phyloP scores from a whole-genome alignment of 2,888 invertebrate species.

The Chymomyza caudatula region DNA sequence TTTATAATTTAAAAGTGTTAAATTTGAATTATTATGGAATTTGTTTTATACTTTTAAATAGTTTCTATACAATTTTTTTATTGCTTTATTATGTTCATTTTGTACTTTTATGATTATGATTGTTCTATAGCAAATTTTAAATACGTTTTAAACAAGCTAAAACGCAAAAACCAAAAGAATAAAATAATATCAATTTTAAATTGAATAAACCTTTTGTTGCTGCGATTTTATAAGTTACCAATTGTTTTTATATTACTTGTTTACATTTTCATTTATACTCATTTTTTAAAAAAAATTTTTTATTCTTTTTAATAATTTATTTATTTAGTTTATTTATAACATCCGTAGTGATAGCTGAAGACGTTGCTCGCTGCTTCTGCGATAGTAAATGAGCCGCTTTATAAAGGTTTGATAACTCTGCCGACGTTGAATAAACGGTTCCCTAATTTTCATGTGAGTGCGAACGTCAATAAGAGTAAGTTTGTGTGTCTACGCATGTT shows the following conservation, averaged over 20 bases:
- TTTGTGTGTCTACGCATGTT: too few relatives aligned
- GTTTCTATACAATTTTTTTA: constrained; percentile 22
- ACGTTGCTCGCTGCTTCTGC: too few relatives aligned
- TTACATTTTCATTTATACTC: background rate
- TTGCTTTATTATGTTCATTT: constrained; percentile 25
- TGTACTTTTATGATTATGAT: constrained; percentile 21
- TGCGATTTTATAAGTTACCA: background rate
- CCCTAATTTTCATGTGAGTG: too few relatives aligned
- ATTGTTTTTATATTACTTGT: constrained; percentile 17
- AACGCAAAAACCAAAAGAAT: constrained; percentile 10
- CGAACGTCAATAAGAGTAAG: too few relatives aligned
- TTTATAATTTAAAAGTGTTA: constrained; percentile 39
- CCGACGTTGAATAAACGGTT: too few relatives aligned
- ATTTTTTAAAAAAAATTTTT: constrained; percentile 13
- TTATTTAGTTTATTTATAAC: too few relatives aligned
- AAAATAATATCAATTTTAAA: background rate
- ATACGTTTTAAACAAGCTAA: constrained; percentile 16
- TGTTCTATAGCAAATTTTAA: constrained; percentile 50
- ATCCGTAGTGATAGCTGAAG: too few relatives aligned
- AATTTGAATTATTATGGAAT: constrained; percentile 12
- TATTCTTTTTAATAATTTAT: background rate
- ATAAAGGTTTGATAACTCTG: too few relatives aligned
- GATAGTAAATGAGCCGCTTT: too few relatives aligned
- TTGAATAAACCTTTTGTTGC: background rate
- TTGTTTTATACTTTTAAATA: constrained; percentile 36